phyloP scores from a whole-genome alignment of 1,140 invertebrate genomes.

The Thalassaphorura encarpata region DNA sequence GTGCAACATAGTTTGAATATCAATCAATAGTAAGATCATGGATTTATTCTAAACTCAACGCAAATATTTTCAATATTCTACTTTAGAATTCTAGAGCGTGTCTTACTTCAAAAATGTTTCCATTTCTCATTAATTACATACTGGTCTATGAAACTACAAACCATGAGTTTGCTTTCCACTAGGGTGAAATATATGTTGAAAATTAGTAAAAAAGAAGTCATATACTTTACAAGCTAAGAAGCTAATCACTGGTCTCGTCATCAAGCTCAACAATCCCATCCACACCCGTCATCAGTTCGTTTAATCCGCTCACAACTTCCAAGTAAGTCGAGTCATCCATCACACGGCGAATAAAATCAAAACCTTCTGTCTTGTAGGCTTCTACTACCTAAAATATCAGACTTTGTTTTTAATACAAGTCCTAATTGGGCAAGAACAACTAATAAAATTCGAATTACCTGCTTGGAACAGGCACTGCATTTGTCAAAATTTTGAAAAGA shows the following conservation, averaged over 20 bases:
- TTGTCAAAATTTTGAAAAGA: constrained; percentile 7
- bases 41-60: too few species aligned
- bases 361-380: neutral
- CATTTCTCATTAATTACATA: too few species aligned
- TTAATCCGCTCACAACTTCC: neutral
- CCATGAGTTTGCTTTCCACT: too few species aligned
- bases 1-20: too few species aligned
- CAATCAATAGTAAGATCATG: too few species aligned
- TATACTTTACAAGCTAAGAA: too few species aligned
- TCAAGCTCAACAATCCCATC: constrained; percentile 2
- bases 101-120: too few species aligned
- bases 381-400: constrained; percentile 3
- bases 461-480: constrained; percentile 9
- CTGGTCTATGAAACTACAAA: too few species aligned
- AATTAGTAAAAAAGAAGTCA: too few species aligned
- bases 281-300: neutral
- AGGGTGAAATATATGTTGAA: too few species aligned
- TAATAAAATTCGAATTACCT: neutral
- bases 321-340: neutral
- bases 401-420: neutral
- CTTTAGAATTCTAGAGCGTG: too few species aligned
- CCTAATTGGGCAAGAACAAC: neutral
- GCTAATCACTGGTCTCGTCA: neutral
- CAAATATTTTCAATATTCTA: too few species aligned
- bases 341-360: neutral